Conservation (phyloP, 2,888 invertebrate genomes). For the Eupithecia vulgata region DNA sequence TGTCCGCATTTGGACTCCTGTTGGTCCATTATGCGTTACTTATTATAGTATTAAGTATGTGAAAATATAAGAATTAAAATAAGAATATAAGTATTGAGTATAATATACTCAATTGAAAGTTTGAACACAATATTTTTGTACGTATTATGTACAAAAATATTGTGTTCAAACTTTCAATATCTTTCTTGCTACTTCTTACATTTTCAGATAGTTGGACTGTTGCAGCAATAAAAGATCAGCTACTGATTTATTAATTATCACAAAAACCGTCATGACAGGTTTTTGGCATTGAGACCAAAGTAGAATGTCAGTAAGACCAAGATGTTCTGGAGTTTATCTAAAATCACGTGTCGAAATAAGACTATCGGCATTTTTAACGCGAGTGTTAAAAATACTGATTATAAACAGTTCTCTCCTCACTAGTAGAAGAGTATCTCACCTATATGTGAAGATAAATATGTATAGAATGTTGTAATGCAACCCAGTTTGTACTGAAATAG, state of each 20-base stretch:
- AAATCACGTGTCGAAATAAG: conserved; percentile 27
- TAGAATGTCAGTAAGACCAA: conserved; percentile 25
- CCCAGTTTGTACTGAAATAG: conserved; percentile 28
- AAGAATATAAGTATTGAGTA: too few species aligned
- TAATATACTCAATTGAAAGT: too few species aligned
- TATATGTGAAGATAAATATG: neutral
- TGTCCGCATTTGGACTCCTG: too few species aligned
- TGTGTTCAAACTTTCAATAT: too few species aligned
- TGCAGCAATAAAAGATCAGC: neutral
- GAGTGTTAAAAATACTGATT: conserved; percentile 34
- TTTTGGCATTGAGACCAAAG: conserved; percentile 15
- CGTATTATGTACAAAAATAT: too few species aligned
- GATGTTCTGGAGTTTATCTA: conserved; percentile 29
- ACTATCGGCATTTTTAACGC: conserved; percentile 9
- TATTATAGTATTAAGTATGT: too few species aligned
- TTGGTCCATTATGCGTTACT: too few species aligned
- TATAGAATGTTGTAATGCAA: neutral
- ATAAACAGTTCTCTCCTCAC: conserved; percentile 31
- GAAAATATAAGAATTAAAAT: too few species aligned
- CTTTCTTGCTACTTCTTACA: neutral
- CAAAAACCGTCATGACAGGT: conserved; percentile 7
- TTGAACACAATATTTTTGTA: too few species aligned
- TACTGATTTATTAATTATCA: neutral
- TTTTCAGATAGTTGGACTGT: neutral
- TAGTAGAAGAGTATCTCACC: neutral